Base-by-base conservation (phyloP, 2,797 vertebrate genomes). In the Pogoniulus pusillus region DNA sequence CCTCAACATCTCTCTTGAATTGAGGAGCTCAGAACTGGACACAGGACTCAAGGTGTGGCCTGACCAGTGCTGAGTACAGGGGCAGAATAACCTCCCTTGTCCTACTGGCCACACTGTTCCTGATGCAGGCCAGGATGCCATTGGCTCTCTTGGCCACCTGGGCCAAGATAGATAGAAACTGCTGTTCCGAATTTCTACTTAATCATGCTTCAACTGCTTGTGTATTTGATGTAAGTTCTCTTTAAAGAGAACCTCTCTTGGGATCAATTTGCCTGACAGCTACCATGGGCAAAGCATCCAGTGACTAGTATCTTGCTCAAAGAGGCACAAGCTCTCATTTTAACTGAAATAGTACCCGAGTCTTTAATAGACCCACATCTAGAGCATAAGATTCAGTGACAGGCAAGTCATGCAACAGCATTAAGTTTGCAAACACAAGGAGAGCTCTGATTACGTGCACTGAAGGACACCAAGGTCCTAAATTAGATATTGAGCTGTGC, bases 261-360 rank as follows among this genome's bases (percentile, higher is more conserved):
- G 39, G 53, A 93, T 47, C 70, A 81, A 66, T 90, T 65, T 91
- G 59, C 73, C 75, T 83, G 86, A 93, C 59, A 91, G 53, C 35
- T 69, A 82, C 54, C 41, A 65, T 54, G 49, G 17, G 19, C 70
- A 81, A 90, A 57, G 55, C 84, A 96, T 84, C 84, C 63, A 63
- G 0, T 69, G 65, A 49, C 51, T 74, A 49, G n/a, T 3, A 53
- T 26, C 29, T 64, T 37, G 9, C 55, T 59, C 49, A 29, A 75
- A 60, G n/a, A 90, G 27, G 23, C 60, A 80, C 53, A 83, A 89
- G 29, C 43, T 59, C 39, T 76, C 19, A 3, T 49, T 49, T n/a
- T 65, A 80, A 16, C 19, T 39, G 39, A 83, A 41, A 12, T 14
- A 32, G 53, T 83, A 91, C 69, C 22, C 35, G 37, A 5, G 29